These are phyloP conservation scores for Drepanosiphum platanoidis DNA, from an alignment of 2,888 invertebrate genomes.

Conservation along the genomic window DNA sequence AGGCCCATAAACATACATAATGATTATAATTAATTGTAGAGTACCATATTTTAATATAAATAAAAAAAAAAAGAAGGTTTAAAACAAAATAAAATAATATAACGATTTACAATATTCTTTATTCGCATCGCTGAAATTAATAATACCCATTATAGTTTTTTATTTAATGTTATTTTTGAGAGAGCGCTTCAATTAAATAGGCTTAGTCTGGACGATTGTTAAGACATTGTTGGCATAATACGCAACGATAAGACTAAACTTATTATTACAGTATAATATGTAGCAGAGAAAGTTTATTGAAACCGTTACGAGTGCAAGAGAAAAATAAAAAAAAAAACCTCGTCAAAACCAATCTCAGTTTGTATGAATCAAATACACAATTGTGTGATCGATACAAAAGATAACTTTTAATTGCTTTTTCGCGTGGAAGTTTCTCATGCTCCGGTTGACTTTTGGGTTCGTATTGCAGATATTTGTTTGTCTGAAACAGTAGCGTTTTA, in stretches of 20 bases:
- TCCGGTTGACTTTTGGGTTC: background rate
- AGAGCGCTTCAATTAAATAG: background rate
- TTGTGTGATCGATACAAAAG: slow-evolving; percentile 11
- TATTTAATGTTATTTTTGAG: background rate
- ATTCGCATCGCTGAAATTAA: background rate
- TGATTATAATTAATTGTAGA: no score
- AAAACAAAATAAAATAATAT: no score
- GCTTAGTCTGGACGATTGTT: background rate
- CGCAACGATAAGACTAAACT: background rate
- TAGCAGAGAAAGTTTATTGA: background rate
- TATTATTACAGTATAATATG: background rate
- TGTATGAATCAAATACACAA: slow-evolving; percentile 17
- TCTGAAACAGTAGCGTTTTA: background rate
- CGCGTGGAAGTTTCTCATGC: background rate
- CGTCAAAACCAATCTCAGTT: slow-evolving; percentile 15
- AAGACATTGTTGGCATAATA: background rate
- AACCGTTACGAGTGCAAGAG: background rate
- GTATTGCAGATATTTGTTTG: background rate
- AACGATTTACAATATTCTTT: no score
- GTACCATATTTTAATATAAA: no score
- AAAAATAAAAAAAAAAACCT: background rate
- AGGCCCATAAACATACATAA: no score
- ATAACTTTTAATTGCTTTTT: slow-evolving; percentile 51
- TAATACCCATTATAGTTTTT: no score
- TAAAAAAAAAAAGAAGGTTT: no score